Percentiles rank a stretch among this genome's conserved stretches.
Evolutionary conservation across 2,113 vertebrate genomes (phyloP).

Genomic region (Ictalurus furcatus): DNA sequence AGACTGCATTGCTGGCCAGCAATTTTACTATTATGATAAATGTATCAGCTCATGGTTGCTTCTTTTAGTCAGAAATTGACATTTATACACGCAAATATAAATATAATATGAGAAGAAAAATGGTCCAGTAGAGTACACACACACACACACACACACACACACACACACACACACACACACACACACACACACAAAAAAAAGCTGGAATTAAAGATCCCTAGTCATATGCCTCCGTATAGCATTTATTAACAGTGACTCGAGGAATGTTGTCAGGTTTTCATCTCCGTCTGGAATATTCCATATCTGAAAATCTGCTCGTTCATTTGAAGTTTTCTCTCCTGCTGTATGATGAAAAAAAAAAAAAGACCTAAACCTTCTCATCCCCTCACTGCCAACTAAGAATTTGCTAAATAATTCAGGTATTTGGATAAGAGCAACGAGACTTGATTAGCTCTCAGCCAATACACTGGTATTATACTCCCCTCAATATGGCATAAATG

Average conservation of each 20-base stretch:
- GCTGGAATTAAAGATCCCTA: not conserved
- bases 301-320: not conserved
- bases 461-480: slow-evolving; percentile 31
- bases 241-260: not conserved
- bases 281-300: slow-evolving; percentile 23
- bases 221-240: not conserved
- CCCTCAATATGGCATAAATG: slow-evolving; percentile 18
- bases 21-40: not conserved
- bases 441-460: slow-evolving; percentile 37
- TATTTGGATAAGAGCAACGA: slow-evolving; percentile 15
- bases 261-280: not conserved
- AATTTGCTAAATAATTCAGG: slow-evolving; percentile 22
- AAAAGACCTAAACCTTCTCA: not conserved
- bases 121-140: not conserved
- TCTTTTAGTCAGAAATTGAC: not conserved
- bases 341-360: not conserved
- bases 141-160: not conserved
- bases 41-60: not conserved
- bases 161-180: too few relatives aligned
- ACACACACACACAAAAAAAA: not conserved
- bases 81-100: not conserved
- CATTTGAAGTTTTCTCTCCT: slow-evolving; percentile 1
- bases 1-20: not conserved
- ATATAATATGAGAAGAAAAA: not conserved
- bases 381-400: not conserved